Evolutionary conservation across 2,113 vertebrate genomes (phyloP).

Genomic region (Phaetusa simplex): DNA sequence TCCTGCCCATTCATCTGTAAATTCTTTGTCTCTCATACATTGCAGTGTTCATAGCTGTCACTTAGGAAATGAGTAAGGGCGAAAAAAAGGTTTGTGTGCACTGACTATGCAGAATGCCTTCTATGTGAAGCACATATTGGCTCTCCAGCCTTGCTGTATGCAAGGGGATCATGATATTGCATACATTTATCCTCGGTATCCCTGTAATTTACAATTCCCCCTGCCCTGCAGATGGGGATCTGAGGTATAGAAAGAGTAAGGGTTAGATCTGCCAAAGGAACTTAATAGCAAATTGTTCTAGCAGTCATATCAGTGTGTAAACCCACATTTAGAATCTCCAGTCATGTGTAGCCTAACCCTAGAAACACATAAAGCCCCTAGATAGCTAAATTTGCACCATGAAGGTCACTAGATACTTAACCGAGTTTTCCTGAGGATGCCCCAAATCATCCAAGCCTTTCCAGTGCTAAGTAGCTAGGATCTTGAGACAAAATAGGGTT

Average conservation of each 20-base stretch:
- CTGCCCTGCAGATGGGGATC: neutral
- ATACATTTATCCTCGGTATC: neutral
- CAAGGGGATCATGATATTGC: neutral
- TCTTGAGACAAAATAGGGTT: neutral
- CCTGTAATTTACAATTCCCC: neutral
- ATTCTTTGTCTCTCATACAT: constrained; percentile 1
- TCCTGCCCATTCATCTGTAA: constrained; percentile 33
- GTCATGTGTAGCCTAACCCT: neutral
- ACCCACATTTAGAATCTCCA: neutral
- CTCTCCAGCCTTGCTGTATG: neutral
- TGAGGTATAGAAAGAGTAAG: neutral
- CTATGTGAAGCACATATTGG: neutral
- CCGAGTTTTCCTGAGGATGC: neutral
- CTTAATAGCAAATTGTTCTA: neutral
- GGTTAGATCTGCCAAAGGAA: neutral
- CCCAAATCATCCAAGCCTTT: neutral
- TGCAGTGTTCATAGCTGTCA: neutral
- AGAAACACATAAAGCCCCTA: neutral
- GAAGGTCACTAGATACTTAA: neutral
- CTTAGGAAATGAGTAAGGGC: constrained; percentile 6
- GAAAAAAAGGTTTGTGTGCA: neutral
- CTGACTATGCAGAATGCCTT: neutral
- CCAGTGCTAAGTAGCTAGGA: neutral
- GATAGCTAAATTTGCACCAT: neutral
- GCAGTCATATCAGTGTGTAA: neutral